A percentile compares a stretch with the other conserved stretches of the same genome.
Evolutionary conservation across 2,113 vertebrate species (phyloP).

Genomic region (Cacatua alba): DNA sequence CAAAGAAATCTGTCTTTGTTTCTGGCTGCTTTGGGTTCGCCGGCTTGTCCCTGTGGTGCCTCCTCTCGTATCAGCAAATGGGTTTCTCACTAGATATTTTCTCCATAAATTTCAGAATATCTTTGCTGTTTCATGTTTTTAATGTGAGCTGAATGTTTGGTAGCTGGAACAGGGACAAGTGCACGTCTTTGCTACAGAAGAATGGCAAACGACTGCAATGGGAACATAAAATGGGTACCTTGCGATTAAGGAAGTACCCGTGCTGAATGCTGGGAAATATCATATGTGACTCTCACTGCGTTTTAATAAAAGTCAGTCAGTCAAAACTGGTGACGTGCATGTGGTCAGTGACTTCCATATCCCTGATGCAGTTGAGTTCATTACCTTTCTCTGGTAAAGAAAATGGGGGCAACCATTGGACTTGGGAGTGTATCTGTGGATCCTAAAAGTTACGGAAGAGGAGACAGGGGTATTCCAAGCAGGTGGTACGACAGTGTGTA

Average conservation of each 20-base stretch:
- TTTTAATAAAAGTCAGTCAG: slow-evolving; percentile 23
- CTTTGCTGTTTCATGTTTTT: background rate
- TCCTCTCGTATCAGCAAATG: background rate
- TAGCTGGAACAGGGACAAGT: background rate
- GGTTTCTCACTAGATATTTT: background rate
- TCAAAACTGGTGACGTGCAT: background rate
- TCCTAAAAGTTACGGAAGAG: background rate
- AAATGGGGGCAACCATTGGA: background rate
- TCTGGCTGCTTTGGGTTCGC: slow-evolving; percentile 6
- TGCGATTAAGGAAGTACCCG: accelerated
- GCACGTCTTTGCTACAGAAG: background rate
- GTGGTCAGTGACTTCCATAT: background rate
- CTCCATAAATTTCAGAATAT: background rate
- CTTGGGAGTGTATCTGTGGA: background rate
- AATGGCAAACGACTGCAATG: background rate
- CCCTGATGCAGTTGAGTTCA: background rate
- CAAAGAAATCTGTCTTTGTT: slow-evolving; percentile 10
- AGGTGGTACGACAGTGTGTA: background rate
- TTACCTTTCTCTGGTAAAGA: background rate
- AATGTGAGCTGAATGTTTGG: slow-evolving; percentile 11
- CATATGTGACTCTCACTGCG: background rate
- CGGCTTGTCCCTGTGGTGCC: background rate
- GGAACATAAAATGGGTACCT: background rate
- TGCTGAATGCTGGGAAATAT: background rate
- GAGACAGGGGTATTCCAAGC: background rate